phyloP scores from a whole-genome alignment of 1,140 invertebrate species.

The Drosophila kurseongensis region DNA sequence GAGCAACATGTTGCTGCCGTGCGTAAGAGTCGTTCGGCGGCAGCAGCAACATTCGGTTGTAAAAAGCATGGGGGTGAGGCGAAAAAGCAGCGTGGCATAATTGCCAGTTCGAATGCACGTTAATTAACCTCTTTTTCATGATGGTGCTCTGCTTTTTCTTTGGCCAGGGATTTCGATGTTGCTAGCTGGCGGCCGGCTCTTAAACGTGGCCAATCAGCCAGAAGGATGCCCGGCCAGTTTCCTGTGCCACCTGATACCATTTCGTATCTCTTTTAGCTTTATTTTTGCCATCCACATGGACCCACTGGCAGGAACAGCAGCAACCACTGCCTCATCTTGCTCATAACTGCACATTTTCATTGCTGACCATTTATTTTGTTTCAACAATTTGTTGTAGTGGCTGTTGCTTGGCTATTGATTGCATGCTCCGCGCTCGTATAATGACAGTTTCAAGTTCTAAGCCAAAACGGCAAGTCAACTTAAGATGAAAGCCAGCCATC shows the following conservation, averaged over 20 bases:
- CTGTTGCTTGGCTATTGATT: conserved; percentile 63
- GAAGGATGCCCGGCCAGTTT: conserved; percentile 44
- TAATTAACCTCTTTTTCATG: conserved; percentile 83
- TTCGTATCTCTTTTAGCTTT: conserved; percentile 41
- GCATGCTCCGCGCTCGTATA: conserved; percentile 79
- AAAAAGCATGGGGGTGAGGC: conserved; percentile 32
- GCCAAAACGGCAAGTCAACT: conserved; percentile 73
- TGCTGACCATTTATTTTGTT: conserved; percentile 79
- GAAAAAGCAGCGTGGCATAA: conserved; percentile 70
- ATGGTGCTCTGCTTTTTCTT: conserved; percentile 47
- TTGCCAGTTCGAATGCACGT: conserved; percentile 82
- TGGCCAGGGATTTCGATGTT: conserved; percentile 42
- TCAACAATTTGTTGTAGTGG: conserved; percentile 60
- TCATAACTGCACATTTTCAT: conserved; percentile 81
- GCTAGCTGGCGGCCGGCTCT: conserved; percentile 40
- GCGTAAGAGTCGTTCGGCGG: conserved; percentile 38
- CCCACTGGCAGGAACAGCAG: conserved; percentile 27
- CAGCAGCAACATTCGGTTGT: conserved; percentile 32
- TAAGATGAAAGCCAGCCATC: conserved; percentile 43
- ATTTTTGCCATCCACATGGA: conserved; percentile 12
- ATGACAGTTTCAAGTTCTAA: conserved; percentile 83
- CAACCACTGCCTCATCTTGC: conserved; percentile 36
- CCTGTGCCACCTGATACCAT: conserved; percentile 78
- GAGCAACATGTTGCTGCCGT: conserved; percentile 55
- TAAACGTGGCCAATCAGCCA: conserved; percentile 75